Evolutionary conservation across 2,888 invertebrate genomes (phyloP), one percentile per base, ranked within the genome.

Genomic region (Melanostoma scalare): DNA sequence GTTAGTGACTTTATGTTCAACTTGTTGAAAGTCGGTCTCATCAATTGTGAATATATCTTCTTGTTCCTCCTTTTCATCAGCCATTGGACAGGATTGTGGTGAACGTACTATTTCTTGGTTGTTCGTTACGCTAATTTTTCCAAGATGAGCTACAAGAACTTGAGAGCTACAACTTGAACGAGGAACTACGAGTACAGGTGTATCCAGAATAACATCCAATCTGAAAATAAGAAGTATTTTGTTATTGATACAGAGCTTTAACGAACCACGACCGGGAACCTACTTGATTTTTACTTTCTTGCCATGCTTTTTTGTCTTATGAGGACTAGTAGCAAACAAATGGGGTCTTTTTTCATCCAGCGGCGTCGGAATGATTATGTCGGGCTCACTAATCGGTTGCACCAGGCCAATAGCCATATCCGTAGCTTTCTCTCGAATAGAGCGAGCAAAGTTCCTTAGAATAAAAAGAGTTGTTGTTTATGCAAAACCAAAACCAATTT

Each of bases 321-420:
- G 76, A n/a, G 77, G 86, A 56, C 85, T 86, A 65, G 20, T 20
- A 20, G 38, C 74, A 52, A 69, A 82, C 3, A 75, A 40, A 9
- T 79, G 63, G 0, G 74, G n/a, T 30, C 44, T 67, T 52, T 67
- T 79, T 8, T 84, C 74, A 46, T 84, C 71, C 52, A 84, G 6
- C 1, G 84, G 84, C 9, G 74, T 74, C 1, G 10, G 38, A 3
- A 85, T 38, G 4, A 80, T 63, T 10, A 85, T 63, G 63, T 88
- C 72, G 56, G 94, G 60, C 9, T 89, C 89, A 53, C 87, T 87
- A 3, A 89, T 94, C 33, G 95, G 94, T 86, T 96, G 95, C 3
- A 96, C 96, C 75, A 98, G 93, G 0, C 96, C 97, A 79, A 96
- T 94, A 33, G 98, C 98, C 94, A 98, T 96, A 91, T 98, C 98